These are phyloP conservation scores for Branchipolynoe longqiensis DNA, from an alignment of 2,888 invertebrate genomes.

Conservation along the genomic window DNA sequence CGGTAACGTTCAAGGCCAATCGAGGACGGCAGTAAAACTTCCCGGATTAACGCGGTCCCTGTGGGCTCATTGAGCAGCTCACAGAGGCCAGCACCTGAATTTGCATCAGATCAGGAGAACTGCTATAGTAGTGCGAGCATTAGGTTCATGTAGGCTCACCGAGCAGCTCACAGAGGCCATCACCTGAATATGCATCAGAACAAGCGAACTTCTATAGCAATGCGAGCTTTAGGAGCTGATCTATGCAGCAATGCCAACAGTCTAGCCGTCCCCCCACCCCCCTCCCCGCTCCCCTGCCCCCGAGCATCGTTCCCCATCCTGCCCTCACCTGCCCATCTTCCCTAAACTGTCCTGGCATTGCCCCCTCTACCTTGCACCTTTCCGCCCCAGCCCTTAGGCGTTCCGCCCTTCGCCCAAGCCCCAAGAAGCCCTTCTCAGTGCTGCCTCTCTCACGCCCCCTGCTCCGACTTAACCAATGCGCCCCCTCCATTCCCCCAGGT, in stretches of 20 bases:
- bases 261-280: neutral
- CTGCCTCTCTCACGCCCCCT: no score
- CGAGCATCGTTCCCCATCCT: no score
- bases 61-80: neutral
- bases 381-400: no score
- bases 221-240: neutral
- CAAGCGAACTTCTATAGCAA: no score
- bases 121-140: neutral
- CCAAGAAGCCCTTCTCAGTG: no score
- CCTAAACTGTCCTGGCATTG: no score
- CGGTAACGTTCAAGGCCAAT: neutral
- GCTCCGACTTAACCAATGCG: no score
- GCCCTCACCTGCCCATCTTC: no score
- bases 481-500: no score
- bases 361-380: no score
- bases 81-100: neutral
- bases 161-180: neutral
- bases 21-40: neutral
- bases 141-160: constrained; percentile 21
- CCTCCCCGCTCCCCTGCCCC: neutral
- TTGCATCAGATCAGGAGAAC: no score
- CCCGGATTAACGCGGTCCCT: neutral
- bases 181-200: neutral
- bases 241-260: neutral
- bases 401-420: no score